Conservation (phyloP, 2,888 invertebrate genomes). For the Ichneumoninae sp. region DNA sequence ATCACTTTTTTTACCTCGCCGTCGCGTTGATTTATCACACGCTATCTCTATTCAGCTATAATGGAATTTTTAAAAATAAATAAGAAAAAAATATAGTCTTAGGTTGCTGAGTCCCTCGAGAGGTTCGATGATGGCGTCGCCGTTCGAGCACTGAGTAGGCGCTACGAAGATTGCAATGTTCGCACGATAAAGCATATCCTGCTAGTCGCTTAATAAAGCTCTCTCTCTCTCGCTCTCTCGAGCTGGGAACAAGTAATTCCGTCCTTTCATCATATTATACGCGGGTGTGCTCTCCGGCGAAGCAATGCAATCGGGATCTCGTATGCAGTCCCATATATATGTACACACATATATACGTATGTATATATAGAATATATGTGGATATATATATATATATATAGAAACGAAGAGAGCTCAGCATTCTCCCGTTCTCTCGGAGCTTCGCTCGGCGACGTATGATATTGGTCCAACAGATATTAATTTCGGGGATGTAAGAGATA, state of each 20-base stretch:
- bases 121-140: neutral
- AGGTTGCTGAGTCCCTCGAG: neutral
- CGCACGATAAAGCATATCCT: slow-evolving; percentile 34
- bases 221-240: slow-evolving; percentile 53
- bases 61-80: slow-evolving; percentile 36
- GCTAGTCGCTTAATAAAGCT: slow-evolving; percentile 73
- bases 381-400: neutral
- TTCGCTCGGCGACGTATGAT: slow-evolving; percentile 76
- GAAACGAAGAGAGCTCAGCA: slow-evolving; percentile 24
- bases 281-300: slow-evolving; percentile 21
- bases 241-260: slow-evolving; percentile 17
- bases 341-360: too few relatives aligned
- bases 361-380: too few relatives aligned
- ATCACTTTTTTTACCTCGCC: slow-evolving; percentile 39
- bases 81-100: slow-evolving; percentile 4
- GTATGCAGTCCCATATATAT: slow-evolving; percentile 32
- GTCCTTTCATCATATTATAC: slow-evolving; percentile 27
- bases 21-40: slow-evolving; percentile 57
- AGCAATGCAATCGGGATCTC: slow-evolving; percentile 42
- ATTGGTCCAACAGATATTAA: slow-evolving; percentile 83
- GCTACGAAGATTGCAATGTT: slow-evolving; percentile 26
- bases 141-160: neutral
- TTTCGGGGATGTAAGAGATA: slow-evolving; percentile 82
- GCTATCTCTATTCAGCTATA: slow-evolving; percentile 52
- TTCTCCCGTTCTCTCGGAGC: slow-evolving; percentile 43